phyloP scores from a whole-genome alignment of 2,797 vertebrate species.

The Chiloscyllium punctatum region DNA sequence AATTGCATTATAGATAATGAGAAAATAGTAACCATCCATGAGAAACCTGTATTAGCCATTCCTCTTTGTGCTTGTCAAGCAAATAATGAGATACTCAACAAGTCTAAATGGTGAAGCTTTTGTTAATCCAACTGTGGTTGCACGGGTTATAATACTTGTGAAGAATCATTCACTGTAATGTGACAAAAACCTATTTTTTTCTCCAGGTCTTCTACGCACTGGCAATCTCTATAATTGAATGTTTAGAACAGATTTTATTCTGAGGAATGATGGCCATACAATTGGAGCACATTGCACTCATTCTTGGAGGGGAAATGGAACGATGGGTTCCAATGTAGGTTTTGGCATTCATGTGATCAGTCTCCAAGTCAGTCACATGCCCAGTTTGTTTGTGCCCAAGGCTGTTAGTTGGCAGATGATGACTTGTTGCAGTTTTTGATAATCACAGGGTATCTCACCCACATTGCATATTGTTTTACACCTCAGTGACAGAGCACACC shows the following conservation, averaged over 20 bases:
- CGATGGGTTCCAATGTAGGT: neutral
- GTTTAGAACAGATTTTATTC: neutral
- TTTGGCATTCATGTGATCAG: neutral
- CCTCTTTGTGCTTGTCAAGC: neutral
- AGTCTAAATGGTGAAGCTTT: neutral
- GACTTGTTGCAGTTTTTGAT: too few relatives aligned
- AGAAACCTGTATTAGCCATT: neutral
- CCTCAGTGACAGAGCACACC: neutral
- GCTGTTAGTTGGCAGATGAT: too few relatives aligned
- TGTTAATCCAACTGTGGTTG: slow-evolving; percentile 24
- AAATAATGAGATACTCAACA: neutral
- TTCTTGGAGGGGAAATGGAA: neutral
- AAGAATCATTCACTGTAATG: slow-evolving; percentile 3
- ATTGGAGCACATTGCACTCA: neutral
- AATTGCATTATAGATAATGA: slow-evolving; percentile 33
- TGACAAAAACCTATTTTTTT: neutral
- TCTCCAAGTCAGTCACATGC: neutral
- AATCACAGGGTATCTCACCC: neutral
- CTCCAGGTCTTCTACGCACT: neutral
- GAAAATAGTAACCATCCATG: slow-evolving; percentile 30
- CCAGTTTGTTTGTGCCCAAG: neutral
- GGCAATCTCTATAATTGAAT: neutral
- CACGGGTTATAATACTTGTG: neutral
- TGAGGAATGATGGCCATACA: neutral
- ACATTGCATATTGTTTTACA: neutral